Base-by-base conservation (phyloP, 2,888 invertebrate genomes). In the Macrosoma leucophasiata region DNA sequence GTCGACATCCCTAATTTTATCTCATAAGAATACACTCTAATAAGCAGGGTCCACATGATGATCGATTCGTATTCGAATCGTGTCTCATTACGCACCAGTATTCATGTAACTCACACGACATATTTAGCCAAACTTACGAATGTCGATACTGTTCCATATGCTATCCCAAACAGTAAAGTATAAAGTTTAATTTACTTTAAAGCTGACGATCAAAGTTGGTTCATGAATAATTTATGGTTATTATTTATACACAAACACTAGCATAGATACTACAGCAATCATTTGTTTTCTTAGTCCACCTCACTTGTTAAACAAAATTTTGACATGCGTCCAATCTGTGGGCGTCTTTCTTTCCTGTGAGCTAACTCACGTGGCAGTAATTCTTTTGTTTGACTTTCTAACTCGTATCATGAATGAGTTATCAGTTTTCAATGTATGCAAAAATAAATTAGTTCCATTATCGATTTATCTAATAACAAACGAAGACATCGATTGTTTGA, bases 271-370 rank as follows among this genome's bases (percentile, higher is more conserved):
- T 58, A 55, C 48, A 60, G 62, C 53, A 64, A 57, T 62, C 62
- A 69, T 70, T 72, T 73, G 69, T 73, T 68, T 71, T 65, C 58
- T 44, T 36, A 39, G 60, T 64, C 58, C 56, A 60, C 50, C 56
- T 65, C 50, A 58, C 66, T 67, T 72, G 72, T 71, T 67, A 69
- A 56, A 70, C 62, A 62, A 58, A 66, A 62, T 61, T 63, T 72
- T 64, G 65, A 73, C 68, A 61, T 62, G 59, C 48, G 43, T 36
- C 35, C 39, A 36, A 36, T 20, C 31, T 52, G 76, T 76, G 55
- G 75, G 76, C 56, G 73, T 64, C 55, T 55, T 58, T 61, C 54
- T 53, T 9, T 43, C 58, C 58, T 67, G 69, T 67, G 69, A 61
- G 59, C 61, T 38, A 39, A 41, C 53, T 61, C 63, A 63, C 63